Evolutionary conservation across 2,797 vertebrate genomes (phyloP).

Genomic region (Adelosebastes latens): DNA sequence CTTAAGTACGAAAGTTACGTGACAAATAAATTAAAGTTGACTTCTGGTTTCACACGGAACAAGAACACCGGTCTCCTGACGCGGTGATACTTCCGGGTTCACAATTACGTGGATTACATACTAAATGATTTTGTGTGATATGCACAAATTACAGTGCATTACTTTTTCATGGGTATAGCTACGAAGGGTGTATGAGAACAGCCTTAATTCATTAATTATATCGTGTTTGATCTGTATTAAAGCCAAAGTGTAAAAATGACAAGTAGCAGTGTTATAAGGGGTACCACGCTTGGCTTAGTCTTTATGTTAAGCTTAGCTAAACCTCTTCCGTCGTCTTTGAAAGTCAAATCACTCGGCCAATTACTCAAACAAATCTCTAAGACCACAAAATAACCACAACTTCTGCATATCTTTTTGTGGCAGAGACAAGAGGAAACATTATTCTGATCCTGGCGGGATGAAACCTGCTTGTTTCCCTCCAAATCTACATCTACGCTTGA

Average conservation of each 20-base stretch:
- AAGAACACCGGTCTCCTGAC: too few species aligned
- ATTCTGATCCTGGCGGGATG: not conserved
- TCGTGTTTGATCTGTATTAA: not conserved
- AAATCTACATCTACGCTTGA: slow-evolving; percentile 18
- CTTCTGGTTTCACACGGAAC: too few species aligned
- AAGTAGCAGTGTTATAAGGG: not conserved
- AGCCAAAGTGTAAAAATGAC: too few species aligned
- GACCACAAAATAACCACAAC: not conserved
- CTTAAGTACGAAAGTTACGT: too few species aligned
- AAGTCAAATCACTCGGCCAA: not conserved
- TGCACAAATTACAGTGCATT: too few species aligned
- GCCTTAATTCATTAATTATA: too few species aligned
- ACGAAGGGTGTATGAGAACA: too few species aligned
- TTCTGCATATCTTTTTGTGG: slow-evolving; percentile 2
- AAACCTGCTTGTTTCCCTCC: slow-evolving; percentile 14
- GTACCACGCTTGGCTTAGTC: not conserved
- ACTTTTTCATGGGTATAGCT: too few species aligned
- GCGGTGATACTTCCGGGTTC: too few species aligned
- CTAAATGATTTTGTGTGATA: too few species aligned
- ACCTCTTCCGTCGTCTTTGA: not conserved
- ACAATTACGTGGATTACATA: too few species aligned
- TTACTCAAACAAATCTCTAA: slow-evolving; percentile 5
- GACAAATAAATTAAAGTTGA: too few species aligned
- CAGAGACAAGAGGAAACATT: slow-evolving; percentile 27
- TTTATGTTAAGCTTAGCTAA: not conserved